phyloP scores from a whole-genome alignment of 2,113 vertebrate genomes.

The Xiphorhynchus elegans region DNA sequence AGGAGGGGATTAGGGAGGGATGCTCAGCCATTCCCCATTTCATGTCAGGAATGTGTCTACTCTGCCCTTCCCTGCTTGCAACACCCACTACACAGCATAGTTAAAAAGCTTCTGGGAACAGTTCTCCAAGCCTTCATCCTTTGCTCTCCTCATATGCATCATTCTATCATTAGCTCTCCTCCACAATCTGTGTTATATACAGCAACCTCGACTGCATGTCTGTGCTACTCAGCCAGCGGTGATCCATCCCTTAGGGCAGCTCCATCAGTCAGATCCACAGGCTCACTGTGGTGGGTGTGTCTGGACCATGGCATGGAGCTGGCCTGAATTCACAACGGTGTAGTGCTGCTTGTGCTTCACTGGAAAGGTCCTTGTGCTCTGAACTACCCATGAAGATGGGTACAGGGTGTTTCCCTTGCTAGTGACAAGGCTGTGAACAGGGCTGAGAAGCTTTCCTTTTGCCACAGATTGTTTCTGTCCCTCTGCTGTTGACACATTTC shows the following conservation, averaged over 20 bases:
- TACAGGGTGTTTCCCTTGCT: background rate
- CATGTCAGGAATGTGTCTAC: background rate
- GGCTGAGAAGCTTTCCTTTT: background rate
- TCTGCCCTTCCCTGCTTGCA: background rate
- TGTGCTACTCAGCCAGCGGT: background rate
- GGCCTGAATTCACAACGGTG: background rate
- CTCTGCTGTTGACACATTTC: rapidly evolving
- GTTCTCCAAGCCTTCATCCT: background rate
- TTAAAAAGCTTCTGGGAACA: background rate
- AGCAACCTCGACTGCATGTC: rapidly evolving
- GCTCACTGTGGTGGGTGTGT: rapidly evolving
- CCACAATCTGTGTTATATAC: background rate
- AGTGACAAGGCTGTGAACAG: background rate
- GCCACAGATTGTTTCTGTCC: background rate
- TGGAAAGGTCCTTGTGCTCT: background rate
- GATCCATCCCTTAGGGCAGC: background rate
- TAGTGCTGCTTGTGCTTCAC: background rate
- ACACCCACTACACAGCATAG: background rate
- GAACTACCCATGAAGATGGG: background rate
- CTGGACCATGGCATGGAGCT: rapidly evolving
- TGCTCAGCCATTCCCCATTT: background rate
- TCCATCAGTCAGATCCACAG: background rate
- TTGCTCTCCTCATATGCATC: background rate
- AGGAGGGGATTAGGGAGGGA: background rate
- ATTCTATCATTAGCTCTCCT: background rate